Base-by-base conservation (phyloP, 1,140 invertebrate species). In the Asbolus verrucosus region DNA sequence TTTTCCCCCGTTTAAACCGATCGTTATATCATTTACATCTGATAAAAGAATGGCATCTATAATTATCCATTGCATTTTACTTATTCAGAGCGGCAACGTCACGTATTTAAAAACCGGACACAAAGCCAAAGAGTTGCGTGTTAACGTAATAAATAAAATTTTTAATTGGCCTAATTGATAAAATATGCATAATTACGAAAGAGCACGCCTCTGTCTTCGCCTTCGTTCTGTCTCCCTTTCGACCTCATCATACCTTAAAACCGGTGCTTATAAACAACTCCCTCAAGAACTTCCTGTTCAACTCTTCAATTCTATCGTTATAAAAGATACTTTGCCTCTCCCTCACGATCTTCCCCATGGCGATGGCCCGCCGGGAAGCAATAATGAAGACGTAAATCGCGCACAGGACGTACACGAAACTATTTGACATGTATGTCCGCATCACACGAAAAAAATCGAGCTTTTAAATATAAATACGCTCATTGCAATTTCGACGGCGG, bases 391-490 rank as follows among this genome's bases (percentile, higher is more conserved):
- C 46, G 21, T 54, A 54, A 54, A 54, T 27, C 46, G 21, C 46
- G 46, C 46, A 54, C 46, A 27, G 13, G 11, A 4, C 33, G 33
- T 11, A 36, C 33, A 36, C 33, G 11, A 36, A 36, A 54, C 46
- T 27, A 54, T 54, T 54, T 54, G 46, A 54, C 21, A 24, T 27
- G 46, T 54, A 54, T 21, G 43, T 50, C 46, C 46, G 46, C 46
- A 54, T 54, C 46, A 21, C 11, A 54, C 21, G n/a, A 27, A 54
- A 54, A 54, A 54, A 54, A 30, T 31, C 21, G 6, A n/a, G 18
- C 46, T 24, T 54, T 54, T 54, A 54, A 54, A 54, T 27, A 54
- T 54, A 54, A 54, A 54, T 54, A 54, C 41, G n/a, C 16, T 14
- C 6, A 54, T 54, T 54, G 21, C 46, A 54, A 54, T 54, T 19